Conservation (phyloP, 2,888 invertebrate genomes). For the Sesia apiformis region DNA sequence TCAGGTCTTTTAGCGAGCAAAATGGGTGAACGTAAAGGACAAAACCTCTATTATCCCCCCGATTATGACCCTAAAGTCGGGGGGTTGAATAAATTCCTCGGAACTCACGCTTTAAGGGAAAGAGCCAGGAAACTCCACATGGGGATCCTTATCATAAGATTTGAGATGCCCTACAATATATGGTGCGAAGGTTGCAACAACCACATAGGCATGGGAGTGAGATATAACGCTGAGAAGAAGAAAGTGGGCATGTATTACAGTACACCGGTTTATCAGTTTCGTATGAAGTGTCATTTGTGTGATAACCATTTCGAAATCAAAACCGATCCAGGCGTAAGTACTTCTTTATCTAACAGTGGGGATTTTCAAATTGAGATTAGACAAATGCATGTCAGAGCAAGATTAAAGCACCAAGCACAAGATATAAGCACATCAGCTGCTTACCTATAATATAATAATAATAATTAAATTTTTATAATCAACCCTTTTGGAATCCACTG, state of each 20-base stretch:
- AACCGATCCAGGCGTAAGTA: slow-evolving; percentile 94
- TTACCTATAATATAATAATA: too few species aligned
- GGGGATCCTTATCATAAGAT: slow-evolving; percentile 96
- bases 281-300: slow-evolving; percentile 99
- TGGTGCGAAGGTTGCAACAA: slow-evolving; percentile 99
- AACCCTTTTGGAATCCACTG: too few species aligned
- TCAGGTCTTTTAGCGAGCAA: slow-evolving; percentile 23
- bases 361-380: too few species aligned
- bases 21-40: slow-evolving; percentile 98
- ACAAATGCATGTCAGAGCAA: too few species aligned
- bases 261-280: slow-evolving; percentile 97
- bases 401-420: too few species aligned
- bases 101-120: slow-evolving; percentile 96
- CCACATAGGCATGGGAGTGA: slow-evolving; percentile 99
- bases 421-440: too few species aligned
- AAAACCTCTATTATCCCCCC: slow-evolving; percentile 98
- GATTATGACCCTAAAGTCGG: slow-evolving; percentile 98
- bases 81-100: slow-evolving; percentile 94
- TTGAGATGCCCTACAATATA: slow-evolving; percentile 99
- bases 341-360: too few species aligned
- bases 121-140: slow-evolving; percentile 95
- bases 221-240: slow-evolving; percentile 95
- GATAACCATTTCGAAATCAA: slow-evolving; percentile 98
- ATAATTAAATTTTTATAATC: too few species aligned
- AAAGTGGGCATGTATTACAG: slow-evolving; percentile 98